A percentile compares a stretch with the other conserved stretches of the same genome.
These are phyloP conservation scores for Bimastos eiseni DNA, from an alignment of 2,888 invertebrate genomes.

Conservation along the genomic window DNA sequence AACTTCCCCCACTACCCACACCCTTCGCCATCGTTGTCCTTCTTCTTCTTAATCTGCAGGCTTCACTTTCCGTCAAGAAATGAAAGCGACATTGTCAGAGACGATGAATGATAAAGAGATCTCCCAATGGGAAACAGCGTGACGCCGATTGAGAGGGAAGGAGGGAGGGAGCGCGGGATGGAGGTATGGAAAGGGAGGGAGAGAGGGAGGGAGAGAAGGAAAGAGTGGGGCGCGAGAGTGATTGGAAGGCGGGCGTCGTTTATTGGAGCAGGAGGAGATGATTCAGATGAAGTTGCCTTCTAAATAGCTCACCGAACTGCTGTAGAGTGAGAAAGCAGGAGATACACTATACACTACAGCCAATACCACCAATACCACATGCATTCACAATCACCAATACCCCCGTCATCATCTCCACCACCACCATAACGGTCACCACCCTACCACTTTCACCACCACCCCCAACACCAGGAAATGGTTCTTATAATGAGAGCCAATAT, in stretches of 20 bases:
- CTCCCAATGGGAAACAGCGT: not conserved
- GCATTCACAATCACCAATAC: not conserved
- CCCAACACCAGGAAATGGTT: not conserved
- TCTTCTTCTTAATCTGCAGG: not conserved
- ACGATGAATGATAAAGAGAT: not conserved
- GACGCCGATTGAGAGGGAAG: not conserved
- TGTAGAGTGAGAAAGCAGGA: not conserved
- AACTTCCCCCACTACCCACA: too few species aligned
- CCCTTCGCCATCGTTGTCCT: not conserved
- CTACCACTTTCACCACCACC: not conserved
- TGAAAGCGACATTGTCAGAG: slow-evolving; percentile 13
- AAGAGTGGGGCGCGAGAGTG: too few species aligned
- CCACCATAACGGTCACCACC: not conserved
- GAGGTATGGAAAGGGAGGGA: not conserved
- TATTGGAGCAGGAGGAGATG: too few species aligned
- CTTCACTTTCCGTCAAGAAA: not conserved
- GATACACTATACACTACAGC: not conserved
- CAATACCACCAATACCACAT: not conserved
- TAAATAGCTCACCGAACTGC: not conserved
- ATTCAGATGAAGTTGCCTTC: too few species aligned
- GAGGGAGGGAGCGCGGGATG: not conserved
- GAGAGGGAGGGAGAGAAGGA: not conserved
- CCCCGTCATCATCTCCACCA: not conserved
- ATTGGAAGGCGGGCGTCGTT: too few species aligned
- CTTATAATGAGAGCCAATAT: not conserved